A percentile compares a stretch with the other conserved stretches of the same genome.
Conservation (phyloP, 1,140 invertebrate genomes). For the Aphelinus atriplicis region DNA sequence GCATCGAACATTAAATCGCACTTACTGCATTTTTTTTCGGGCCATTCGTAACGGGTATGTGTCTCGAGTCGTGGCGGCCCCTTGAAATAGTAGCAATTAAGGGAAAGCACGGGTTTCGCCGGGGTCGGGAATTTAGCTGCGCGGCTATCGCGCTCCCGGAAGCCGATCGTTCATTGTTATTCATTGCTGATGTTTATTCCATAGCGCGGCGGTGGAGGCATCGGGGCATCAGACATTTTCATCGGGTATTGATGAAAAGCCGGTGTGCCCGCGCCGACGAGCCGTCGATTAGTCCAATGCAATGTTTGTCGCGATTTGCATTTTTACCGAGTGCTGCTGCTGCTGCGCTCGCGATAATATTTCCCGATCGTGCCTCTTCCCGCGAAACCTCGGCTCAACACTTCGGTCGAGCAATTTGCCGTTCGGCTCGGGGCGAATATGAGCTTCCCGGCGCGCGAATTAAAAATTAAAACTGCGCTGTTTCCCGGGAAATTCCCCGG, state of each 20-base stretch:
- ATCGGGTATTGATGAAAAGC: neutral
- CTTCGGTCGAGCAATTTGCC: too few relatives aligned
- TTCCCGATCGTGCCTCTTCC: too few relatives aligned
- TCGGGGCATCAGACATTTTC: too few relatives aligned
- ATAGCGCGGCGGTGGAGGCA: neutral
- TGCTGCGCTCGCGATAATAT: too few relatives aligned
- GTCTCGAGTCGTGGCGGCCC: too few relatives aligned
- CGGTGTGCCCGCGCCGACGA: neutral
- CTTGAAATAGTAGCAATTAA: slow-evolving; percentile 25
- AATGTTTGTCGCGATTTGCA: slow-evolving; percentile 21
- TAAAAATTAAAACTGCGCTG: too few relatives aligned
- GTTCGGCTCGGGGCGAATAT: too few relatives aligned
- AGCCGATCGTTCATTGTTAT: slow-evolving; percentile 26
- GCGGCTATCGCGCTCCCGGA: neutral
- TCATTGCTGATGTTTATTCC: slow-evolving; percentile 27
- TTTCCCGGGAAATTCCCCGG: too few relatives aligned
- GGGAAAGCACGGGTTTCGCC: neutral
- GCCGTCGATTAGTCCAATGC: slow-evolving; percentile 5
- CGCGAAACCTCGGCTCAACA: too few relatives aligned
- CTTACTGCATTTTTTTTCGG: slow-evolving; percentile 13
- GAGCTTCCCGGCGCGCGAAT: too few relatives aligned
- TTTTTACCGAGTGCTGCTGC: neutral
- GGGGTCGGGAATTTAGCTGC: neutral
- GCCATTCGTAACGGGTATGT: too few relatives aligned
- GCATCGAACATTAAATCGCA: slow-evolving; percentile 29